A percentile compares a stretch with the other conserved stretches of the same genome.
phyloP scores from a whole-genome alignment of 1,140 invertebrate species.

The Mya arenaria region DNA sequence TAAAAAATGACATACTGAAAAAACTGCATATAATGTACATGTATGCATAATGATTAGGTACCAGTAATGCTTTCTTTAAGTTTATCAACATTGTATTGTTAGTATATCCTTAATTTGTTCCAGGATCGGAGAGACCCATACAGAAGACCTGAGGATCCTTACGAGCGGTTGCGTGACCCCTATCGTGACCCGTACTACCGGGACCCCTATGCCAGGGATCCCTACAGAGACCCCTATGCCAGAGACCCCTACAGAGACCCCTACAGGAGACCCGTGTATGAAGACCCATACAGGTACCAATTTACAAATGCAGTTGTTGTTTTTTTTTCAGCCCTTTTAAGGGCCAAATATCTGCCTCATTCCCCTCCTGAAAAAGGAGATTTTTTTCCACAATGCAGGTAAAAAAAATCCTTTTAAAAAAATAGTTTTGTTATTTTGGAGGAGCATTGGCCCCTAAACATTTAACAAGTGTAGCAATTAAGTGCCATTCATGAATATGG shows the following conservation, averaged over 20 bases:
- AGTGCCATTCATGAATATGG: too few species aligned
- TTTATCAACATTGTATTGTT: not conserved
- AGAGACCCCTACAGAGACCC: constrained; percentile 54
- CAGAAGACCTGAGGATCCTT: constrained; percentile 6
- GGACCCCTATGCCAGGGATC: constrained; percentile 24
- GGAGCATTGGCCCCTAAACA: too few species aligned
- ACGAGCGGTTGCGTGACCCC: constrained; percentile 2
- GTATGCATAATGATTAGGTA: not conserved
- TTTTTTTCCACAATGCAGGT: too few species aligned
- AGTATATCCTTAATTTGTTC: constrained; percentile 17
- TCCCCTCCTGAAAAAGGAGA: too few species aligned
- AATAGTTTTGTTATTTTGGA: too few species aligned
- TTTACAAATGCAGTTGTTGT: constrained; percentile 7
- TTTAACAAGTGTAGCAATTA: too few species aligned
- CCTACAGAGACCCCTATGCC: constrained; percentile 58
- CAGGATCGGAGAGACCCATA: constrained; percentile 35
- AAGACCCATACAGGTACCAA: constrained; percentile 58
- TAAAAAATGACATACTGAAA: too few species aligned
- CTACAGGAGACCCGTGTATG: constrained; percentile 48
- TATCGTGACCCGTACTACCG: constrained; percentile 42
- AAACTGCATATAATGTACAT: not conserved
- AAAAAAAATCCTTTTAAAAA: too few species aligned
- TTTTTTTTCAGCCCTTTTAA: too few species aligned
- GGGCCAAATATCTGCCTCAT: too few species aligned
- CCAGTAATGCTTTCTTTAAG: not conserved